Base-by-base conservation (phyloP, 2,797 vertebrate genomes). In the Apodemus agrarius region DNA sequence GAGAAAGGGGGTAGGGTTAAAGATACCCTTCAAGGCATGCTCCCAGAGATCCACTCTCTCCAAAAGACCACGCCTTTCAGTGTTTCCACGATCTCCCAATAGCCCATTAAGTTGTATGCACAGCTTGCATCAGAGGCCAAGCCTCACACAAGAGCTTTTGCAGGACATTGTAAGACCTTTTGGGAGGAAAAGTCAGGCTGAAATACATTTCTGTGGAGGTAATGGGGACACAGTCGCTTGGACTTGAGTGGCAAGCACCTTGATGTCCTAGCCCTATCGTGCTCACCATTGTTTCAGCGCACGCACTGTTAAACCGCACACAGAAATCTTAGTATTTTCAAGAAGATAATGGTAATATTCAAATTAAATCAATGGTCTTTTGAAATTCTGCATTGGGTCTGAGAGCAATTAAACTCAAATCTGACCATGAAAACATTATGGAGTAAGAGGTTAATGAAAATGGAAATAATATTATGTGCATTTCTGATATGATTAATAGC, bases 321-420 rank as follows among this genome's bases (percentile, higher is more conserved):
- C 75, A 74, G 37, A 96, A 91, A 80, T 93, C 49, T 91, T 83
- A 81, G 63, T 78, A 37, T 94, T 76, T 94, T 12, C 59, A 76
- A 74, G 26, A 89, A 93, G 49, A 82, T 93, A 91, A 43, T 94
- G 67, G 46, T 61, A 22, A 86, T 59, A 76, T 59, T 76, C 75
- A 95, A 96, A 67, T 34, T 80, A 85, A 96, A 83, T 80, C 13
- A 24, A 84, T 63, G 9, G 22, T 52, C 67, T 83, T 96, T 75
- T 67, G 79, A 96, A 43, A 49, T 74, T 89, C 26, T 69, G 17
- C 88, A 31, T 13, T 13, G 14, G 34, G 29, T 67, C 94, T 95
- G 19, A 31, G 8, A 31, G 40, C 21, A 87, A 69, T 76, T 84
- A 88, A 89, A 91, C 67, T 67, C 74, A 78, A 61, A 85, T 94